Evolutionary conservation across 2,113 vertebrate genomes (phyloP), one percentile per base, ranked within the genome.

Genomic region (Muscicapa adusta): DNA sequence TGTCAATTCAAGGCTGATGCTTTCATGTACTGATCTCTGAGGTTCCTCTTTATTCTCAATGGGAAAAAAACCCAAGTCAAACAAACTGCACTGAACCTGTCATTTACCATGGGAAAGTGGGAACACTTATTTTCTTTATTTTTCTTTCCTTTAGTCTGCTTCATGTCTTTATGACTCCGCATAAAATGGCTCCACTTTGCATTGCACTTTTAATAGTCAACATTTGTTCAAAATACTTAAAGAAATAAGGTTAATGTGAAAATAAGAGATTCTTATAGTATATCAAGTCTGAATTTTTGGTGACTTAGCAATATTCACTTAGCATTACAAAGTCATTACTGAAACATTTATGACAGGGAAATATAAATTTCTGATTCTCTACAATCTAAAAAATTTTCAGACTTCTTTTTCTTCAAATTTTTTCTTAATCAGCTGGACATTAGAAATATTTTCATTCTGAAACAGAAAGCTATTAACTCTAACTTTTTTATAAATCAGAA

Each of bases 111-210:
- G 5, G 34, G 15, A 74, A 70, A 9, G 5, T 16, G 10, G 29
- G 16, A 78, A 14, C 16, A 61, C 10, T 61, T 60, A 12, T 34
- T 36, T 38, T 68, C 17, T 67, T 31, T 6, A 31, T 58, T 84
- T 86, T 75, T 42, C 18, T 48, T 50, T 22, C 75, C 20, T 78
- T 88, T 34, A 29, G 10, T 47, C 14, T 72, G 12, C 8, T 67
- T 87, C 63, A 61, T 20, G 14, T 68, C 33, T 67, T 80, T 56
- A 50, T 62, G 14, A 6, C 11, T 60, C 51, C 19, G 54, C 24
- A 33, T 54, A 56, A 62, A 79, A 56, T 47, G 5, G 18, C 10
- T 77, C 3, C 20, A 60, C 14, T 47, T 51, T 0, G 0, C 10
- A 18, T 61, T 73, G 72, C 13, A 72, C 31, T 48, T 91, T 53